Conservation (phyloP, 2,113 vertebrate species). For the Tachuris rubrigastra region DNA sequence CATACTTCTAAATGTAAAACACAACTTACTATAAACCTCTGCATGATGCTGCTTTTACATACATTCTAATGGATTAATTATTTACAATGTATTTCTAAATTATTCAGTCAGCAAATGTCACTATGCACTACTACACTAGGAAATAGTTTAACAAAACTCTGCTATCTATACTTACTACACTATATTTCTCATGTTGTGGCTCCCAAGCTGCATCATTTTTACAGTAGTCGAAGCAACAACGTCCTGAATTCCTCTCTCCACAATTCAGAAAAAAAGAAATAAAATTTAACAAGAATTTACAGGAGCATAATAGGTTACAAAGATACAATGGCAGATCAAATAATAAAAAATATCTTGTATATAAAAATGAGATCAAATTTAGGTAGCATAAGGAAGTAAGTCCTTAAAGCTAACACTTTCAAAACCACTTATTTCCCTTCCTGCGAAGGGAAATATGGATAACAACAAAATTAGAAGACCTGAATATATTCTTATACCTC, state of each 20-base stretch:
- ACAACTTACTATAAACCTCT: background rate
- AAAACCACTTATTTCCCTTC: background rate
- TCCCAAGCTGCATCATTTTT: slow-evolving; percentile 11
- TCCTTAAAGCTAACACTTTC: background rate
- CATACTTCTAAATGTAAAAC: background rate
- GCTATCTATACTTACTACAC: slow-evolving; percentile 38
- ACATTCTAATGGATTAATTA: background rate
- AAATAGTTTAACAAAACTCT: background rate
- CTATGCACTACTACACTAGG: background rate
- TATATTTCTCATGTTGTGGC: background rate
- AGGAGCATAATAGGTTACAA: background rate
- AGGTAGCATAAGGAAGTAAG: background rate
- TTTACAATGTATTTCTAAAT: background rate
- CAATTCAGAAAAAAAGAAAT: slow-evolving; percentile 15
- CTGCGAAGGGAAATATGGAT: background rate
- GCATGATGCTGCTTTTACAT: background rate
- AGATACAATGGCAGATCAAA: background rate
- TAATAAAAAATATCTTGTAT: background rate
- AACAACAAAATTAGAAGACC: background rate
- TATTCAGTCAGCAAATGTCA: background rate
- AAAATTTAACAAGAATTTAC: background rate
- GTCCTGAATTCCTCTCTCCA: slow-evolving; percentile 23
- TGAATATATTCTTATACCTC: background rate
- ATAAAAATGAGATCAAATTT: background rate
- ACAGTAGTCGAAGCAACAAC: background rate